Base-by-base conservation (phyloP, 2,888 invertebrate genomes). In the Scelioninae gen. 2 region DNA sequence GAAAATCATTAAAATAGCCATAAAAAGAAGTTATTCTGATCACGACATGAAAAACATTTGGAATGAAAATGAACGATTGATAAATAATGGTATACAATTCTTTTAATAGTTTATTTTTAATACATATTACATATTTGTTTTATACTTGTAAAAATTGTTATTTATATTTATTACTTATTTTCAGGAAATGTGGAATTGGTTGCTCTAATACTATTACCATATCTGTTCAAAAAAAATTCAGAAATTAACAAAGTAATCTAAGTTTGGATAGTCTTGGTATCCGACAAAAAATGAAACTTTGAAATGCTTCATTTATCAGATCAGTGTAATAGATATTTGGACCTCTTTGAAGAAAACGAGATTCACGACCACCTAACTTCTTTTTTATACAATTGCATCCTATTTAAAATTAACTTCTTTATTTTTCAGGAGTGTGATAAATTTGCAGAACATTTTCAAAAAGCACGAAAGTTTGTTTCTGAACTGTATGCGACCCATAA, bases 351-450 rank as follows among this genome's bases (percentile, higher is more conserved):
- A 60, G 60, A 46, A 37, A 39, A 11, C 16, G 13, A 35, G 13
- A 13, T 35, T 11, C 13, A 35, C 6, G 25, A n/a, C n/a, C n/a
- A n/a, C n/a, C n/a, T n/a, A n/a, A n/a, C 6, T 25, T 6, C 25
- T 25, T 25, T 25, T 25, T 25, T 6, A 25, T 25, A n/a, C n/a
- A n/a, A n/a, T n/a, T n/a, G n/a, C n/a, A n/a, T n/a, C n/a, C n/a
- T n/a, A n/a, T n/a, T n/a, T n/a, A n/a, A n/a, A n/a, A n/a, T n/a
- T n/a, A n/a, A n/a, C n/a, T n/a, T n/a, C n/a, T n/a, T n/a, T n/a
- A n/a, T n/a, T n/a, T n/a, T n/a, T n/a, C 35, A 73, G 68, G 57
- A 63, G 33, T 43, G 58, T 11, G 58, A 57, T 2, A 43, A 58
- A 6, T 53, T 69, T 16, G 33, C 43, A 11, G 64, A 64, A 9